Percentiles rank a stretch among this genome's conserved stretches.
These are phyloP conservation scores for Tichodroma muraria DNA, from an alignment of 2,113 vertebrate genomes.

Conservation along the genomic window DNA sequence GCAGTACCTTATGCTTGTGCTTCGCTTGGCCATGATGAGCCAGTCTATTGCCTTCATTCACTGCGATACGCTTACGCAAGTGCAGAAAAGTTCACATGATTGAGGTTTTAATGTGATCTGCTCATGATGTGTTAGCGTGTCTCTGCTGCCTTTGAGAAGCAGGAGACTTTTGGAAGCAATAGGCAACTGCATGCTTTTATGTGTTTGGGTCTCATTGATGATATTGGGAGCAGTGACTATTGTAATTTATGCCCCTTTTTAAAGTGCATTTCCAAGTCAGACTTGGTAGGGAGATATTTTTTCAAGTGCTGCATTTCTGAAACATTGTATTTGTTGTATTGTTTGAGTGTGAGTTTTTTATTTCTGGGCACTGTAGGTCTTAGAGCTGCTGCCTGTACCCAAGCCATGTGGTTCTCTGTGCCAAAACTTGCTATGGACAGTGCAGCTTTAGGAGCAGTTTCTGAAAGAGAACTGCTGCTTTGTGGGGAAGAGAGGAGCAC, in stretches of 20 bases:
- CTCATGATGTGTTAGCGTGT: background rate
- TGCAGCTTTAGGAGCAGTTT: background rate
- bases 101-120: background rate
- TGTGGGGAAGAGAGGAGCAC: background rate
- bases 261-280: background rate
- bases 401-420: background rate
- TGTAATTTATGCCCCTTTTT: background rate
- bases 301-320: background rate
- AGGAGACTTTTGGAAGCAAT: background rate
- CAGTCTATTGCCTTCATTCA: background rate
- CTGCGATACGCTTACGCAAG: background rate
- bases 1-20: background rate
- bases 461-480: background rate
- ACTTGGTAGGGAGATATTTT: background rate
- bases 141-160: background rate
- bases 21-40: background rate
- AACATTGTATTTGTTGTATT: background rate
- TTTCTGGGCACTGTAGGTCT: background rate
- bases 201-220: background rate
- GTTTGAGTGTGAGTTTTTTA: background rate
- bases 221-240: background rate
- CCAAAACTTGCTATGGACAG: background rate
- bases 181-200: background rate
- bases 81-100: background rate
- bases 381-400: background rate